These are phyloP conservation scores for Ceraclea dissimilis DNA, from an alignment of 2,888 invertebrate genomes.

Conservation along the genomic window DNA sequence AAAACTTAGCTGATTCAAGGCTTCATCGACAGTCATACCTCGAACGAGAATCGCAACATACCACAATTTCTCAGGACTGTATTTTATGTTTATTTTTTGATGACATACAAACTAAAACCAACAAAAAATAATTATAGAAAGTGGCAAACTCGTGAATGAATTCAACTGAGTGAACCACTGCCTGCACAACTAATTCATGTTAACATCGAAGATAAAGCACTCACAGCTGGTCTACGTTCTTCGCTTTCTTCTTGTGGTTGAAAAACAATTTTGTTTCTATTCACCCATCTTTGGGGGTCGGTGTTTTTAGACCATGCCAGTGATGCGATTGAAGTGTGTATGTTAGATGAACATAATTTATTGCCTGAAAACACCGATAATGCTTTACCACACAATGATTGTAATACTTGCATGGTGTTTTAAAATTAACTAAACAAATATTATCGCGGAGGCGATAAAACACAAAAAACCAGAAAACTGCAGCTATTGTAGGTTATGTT, in stretches of 20 bases:
- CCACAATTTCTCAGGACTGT: slow-evolving; percentile 90
- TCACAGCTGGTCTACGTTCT: slow-evolving; percentile 76
- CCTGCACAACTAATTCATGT: background rate
- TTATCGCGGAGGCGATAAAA: too few species aligned
- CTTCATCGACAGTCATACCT: slow-evolving; percentile 92
- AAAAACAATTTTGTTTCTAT: slow-evolving; percentile 67
- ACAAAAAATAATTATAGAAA: background rate
- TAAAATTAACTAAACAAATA: too few species aligned
- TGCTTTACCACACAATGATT: background rate
- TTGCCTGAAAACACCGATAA: background rate
- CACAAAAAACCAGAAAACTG: too few species aligned
- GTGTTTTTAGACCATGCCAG: slow-evolving; percentile 31
- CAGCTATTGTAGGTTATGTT: background rate
- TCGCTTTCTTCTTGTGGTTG: slow-evolving; percentile 71
- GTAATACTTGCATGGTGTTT: background rate
- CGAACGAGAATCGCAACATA: slow-evolving; percentile 80
- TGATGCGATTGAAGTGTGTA: slow-evolving; percentile 3
- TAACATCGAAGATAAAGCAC: slow-evolving; percentile 30
- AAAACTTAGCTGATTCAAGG: slow-evolving; percentile 82
- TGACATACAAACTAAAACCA: slow-evolving; percentile 79
- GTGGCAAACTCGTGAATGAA: too few species aligned
- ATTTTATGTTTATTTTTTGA: slow-evolving; percentile 75
- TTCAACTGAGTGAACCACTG: background rate
- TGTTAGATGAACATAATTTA: background rate
- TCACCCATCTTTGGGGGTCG: slow-evolving; percentile 51